A percentile compares a stretch with the other conserved stretches of the same genome.
These are phyloP conservation scores for Drosophila bipectinata DNA, from an alignment of 1,140 invertebrate species.

Conservation along the genomic window DNA sequence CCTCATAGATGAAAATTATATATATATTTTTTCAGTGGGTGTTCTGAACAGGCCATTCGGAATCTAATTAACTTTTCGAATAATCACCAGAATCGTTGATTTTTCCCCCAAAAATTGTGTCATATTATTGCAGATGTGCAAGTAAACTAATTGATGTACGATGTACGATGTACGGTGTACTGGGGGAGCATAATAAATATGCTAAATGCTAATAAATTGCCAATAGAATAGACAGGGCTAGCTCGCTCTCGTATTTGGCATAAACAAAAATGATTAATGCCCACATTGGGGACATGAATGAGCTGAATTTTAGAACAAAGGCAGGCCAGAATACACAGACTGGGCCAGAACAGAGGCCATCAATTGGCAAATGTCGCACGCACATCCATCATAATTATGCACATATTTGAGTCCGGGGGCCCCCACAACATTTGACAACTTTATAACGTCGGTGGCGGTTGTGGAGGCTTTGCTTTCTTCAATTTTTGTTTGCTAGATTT, in stretches of 20 bases:
- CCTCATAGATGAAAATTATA: slow-evolving; percentile 23
- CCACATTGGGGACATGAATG: slow-evolving; percentile 46
- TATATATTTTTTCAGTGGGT: slow-evolving; percentile 43
- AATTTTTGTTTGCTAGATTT: slow-evolving; percentile 51
- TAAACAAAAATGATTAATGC: slow-evolving; percentile 71
- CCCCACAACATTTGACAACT: slow-evolving; percentile 47
- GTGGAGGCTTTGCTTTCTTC: slow-evolving; percentile 26
- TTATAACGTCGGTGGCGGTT: slow-evolving; percentile 50
- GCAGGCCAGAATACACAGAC: background rate
- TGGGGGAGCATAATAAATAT: slow-evolving; percentile 51
- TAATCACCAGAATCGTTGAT: background rate
- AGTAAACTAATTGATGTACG: slow-evolving; percentile 37
- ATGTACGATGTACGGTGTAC: slow-evolving; percentile 2
- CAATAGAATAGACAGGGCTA: slow-evolving; percentile 38
- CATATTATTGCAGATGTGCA: no score
- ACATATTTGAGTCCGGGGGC: slow-evolving; percentile 27
- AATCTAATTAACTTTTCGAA: slow-evolving; percentile 22
- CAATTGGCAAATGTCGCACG: slow-evolving; percentile 70
- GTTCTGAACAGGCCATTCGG: slow-evolving; percentile 14
- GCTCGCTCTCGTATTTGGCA: slow-evolving; percentile 32
- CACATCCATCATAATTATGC: slow-evolving; percentile 75
- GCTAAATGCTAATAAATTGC: slow-evolving; percentile 73
- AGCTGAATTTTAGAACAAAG: slow-evolving; percentile 32
- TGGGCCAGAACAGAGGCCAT: slow-evolving; percentile 34
- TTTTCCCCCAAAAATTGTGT: no score